Evolutionary conservation across 2,113 vertebrate genomes (phyloP), one percentile per base, ranked within the genome.

Genomic region (Pica pica): DNA sequence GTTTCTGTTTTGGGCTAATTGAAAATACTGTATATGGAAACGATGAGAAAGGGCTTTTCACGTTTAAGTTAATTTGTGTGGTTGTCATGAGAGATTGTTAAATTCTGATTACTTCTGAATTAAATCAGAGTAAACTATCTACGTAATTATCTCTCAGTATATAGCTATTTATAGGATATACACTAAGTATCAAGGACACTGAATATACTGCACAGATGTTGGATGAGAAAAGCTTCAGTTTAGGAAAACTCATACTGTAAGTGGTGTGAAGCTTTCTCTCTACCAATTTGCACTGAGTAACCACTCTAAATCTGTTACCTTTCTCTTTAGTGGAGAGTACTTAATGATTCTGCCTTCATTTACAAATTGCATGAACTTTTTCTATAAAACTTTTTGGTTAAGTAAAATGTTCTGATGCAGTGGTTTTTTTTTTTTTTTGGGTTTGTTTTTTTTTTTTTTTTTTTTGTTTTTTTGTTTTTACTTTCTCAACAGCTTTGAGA

Each of bases 281-380:
- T 42, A 30, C 14, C 7, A 19, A 46, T 35, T 37, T 67, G 20
- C 9, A 11, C 2, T 46, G 42, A 80, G 35, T 33, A 76, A 65
- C 10, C 2, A 5, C 26, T 52, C 23, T 9, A 6, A 50, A 46
- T 17, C 10, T 8, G 8, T 57, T 63, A 41, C 0, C 1, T 13
- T 5, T 73, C 65, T 28, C n/a, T 30, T 13, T 10, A 23, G 10
- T 7, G 6, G 9, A 44, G 8, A 18, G 31, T 27, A 16, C 12
- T 17, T 46, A 31, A 42, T 23, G 53, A 14, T 83, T n/a, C 37
- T 61, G 16, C 19, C 35, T 91, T 84, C 18, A 31, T 26, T 61
- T 65, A 53, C 26, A 77, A 80, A 61, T 49, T 11, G 0, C 23
- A 9, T 41, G 6, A 33, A 65, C 8, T 49, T 57, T 20, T 31